These are phyloP conservation scores for Tetheella fluctuosa DNA, from an alignment of 2,888 invertebrate genomes.

Conservation along the genomic window DNA sequence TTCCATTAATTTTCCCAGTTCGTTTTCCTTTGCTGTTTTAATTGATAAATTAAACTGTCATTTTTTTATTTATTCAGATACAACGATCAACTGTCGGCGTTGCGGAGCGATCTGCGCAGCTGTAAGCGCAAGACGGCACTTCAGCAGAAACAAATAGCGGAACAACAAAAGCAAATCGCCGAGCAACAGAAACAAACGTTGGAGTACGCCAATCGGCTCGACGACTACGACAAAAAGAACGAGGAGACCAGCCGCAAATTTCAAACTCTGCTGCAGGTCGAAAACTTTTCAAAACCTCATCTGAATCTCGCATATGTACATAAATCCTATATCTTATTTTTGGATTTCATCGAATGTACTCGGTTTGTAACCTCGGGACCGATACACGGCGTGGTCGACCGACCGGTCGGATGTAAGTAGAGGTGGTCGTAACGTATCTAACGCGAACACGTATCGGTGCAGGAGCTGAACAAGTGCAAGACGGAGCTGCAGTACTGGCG, in stretches of 20 bases:
- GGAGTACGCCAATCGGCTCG: slow-evolving; percentile 92
- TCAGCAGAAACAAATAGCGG: slow-evolving; percentile 93
- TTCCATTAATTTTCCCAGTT: neutral
- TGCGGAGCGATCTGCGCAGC: slow-evolving; percentile 90
- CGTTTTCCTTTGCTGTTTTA: neutral
- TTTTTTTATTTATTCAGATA: slow-evolving; percentile 77
- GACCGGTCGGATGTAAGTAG: no score
- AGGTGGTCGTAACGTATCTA: no score
- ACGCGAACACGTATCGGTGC: no score
- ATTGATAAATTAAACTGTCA: neutral
- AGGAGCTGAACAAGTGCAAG: slow-evolving; percentile 96
- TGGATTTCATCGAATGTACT: neutral
- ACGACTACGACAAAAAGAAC: slow-evolving; percentile 95
- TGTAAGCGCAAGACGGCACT: slow-evolving; percentile 93
- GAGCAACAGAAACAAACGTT: slow-evolving; percentile 90
- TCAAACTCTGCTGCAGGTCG: slow-evolving; percentile 91
- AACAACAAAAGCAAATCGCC: slow-evolving; percentile 88
- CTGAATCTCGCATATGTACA: slow-evolving; percentile 9
- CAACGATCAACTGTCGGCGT: slow-evolving; percentile 91
- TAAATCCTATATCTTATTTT: neutral
- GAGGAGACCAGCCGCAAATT: slow-evolving; percentile 95
- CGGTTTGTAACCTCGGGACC: slow-evolving; percentile 10
- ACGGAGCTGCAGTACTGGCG: slow-evolving; percentile 96
- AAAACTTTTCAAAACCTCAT: slow-evolving; percentile 15
- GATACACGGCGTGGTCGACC: slow-evolving; percentile 1